Percentiles rank a stretch among this genome's conserved stretches.
These are phyloP conservation scores for Mythimna loreyi DNA, from an alignment of 2,888 invertebrate species.

Conservation along the genomic window DNA sequence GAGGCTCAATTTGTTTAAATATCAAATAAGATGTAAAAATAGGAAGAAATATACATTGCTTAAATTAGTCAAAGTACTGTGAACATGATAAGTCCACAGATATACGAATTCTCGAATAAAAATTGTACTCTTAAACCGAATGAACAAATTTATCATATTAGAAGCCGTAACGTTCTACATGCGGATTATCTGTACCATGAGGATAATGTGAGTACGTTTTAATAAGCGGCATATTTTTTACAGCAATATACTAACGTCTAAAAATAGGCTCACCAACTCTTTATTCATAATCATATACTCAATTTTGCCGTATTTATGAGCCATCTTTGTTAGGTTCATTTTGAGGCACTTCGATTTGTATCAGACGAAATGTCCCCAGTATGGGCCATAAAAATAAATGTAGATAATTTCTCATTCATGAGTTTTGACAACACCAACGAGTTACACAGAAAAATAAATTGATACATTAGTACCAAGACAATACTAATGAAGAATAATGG, in stretches of 20 bases:
- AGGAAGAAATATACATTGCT: background rate
- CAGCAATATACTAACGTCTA: background rate
- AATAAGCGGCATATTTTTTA: background rate
- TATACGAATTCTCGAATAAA: background rate
- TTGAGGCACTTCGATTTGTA: slow-evolving; percentile 3
- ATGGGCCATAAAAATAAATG: background rate
- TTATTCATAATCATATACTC: background rate
- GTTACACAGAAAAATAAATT: slow-evolving; percentile 7
- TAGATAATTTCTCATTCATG: background rate
- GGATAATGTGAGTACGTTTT: background rate
- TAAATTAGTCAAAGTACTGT: background rate
- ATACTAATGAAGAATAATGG: slow-evolving; percentile 29
- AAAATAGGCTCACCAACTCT: background rate
- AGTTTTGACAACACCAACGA: background rate
- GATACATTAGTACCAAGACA: slow-evolving; percentile 11
- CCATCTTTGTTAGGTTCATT: background rate
- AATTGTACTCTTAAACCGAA: background rate
- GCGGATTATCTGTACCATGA: background rate
- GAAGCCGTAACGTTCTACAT: background rate
- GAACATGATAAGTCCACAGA: background rate
- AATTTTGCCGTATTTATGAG: background rate
- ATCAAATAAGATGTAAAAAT: background rate
- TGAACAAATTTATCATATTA: background rate
- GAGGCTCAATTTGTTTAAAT: background rate
- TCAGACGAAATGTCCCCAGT: background rate